Evolutionary conservation across 30 jellyfish, hydroid and myxozoan genomes (phyloP).

Genomic region (Catostylus mosaicus): DNA sequence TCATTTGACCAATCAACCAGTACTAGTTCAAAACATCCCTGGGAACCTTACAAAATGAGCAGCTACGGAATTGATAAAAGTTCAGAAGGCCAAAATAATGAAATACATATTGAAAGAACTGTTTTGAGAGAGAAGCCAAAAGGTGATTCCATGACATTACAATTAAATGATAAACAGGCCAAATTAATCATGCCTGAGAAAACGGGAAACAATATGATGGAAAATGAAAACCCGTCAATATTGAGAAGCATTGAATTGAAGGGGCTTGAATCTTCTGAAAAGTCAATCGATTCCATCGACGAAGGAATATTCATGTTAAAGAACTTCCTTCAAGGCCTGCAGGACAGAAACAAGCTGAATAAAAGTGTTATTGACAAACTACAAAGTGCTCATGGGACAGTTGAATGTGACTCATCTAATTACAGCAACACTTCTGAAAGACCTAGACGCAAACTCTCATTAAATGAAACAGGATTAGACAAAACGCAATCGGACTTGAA

Average conservation of each 20-base stretch:
- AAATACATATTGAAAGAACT: conserved; percentile 5
- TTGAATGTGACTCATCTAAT: neutral
- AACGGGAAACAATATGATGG: neutral
- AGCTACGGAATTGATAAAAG: conserved; percentile 22
- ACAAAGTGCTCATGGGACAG: neutral
- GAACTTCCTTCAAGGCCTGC: conserved; percentile 54
- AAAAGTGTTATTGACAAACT: neutral
- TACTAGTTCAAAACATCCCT: neutral
- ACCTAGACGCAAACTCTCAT: conserved; percentile 40
- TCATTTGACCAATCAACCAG: conserved; percentile 41
- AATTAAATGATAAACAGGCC: conserved; percentile 24
- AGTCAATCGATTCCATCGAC: conserved; percentile 58
- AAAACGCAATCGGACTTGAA: conserved; percentile 4
- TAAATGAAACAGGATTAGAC: conserved; percentile 10
- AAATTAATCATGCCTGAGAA: conserved; percentile 44
- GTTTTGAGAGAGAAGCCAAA: conserved; percentile 23
- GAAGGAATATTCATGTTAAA: conserved; percentile 72
- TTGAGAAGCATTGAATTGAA: conserved; percentile 30
- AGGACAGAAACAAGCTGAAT: neutral
- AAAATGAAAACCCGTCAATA: conserved; percentile 1
- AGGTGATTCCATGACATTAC: conserved; percentile 7
- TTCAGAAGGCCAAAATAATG: conserved; percentile 15
- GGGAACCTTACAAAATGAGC: conserved; percentile 11
- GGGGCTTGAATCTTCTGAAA: conserved; percentile 11
- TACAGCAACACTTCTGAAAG: neutral